Evolutionary conservation across 2,888 invertebrate species (phyloP), one percentile per base, ranked within the genome.

Genomic region (Ochropacha duplaris): DNA sequence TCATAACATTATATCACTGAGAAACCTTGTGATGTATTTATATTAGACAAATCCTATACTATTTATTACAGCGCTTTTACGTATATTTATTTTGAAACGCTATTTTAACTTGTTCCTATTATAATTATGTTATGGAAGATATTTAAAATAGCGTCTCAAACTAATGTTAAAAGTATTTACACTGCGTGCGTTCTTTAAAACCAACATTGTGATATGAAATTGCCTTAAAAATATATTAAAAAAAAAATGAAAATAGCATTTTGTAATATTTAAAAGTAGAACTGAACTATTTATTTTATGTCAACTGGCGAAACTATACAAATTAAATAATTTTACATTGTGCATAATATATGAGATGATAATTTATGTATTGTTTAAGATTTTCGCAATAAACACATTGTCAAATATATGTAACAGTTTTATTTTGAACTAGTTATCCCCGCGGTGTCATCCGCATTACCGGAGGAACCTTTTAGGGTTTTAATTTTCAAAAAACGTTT

Each of bases 181-280:
- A 60, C 54, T 66, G 63, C 65, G 62, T 66, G 63, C 65, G 62
- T 68, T 71, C 69, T 71, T 69, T 66, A 59, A 68, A 73, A 78
- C 71, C 71, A 73, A 78, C 59, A 76, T 76, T 89, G 90, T 90
- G 90, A 90, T 90, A 90, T 83, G 61, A 83, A 80, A 84, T 84
- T 89, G 87, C 88, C 90, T 88, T 88, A 72, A 73, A 28, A 65
- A 64, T 64, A 61, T 67, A 64, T 64, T 59, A 57, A 67, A 64
- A 63, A 58, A 60, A 67, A 64, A 63, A 58, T 59, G 58, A 61
- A 61, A n/a, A 28, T 59, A 44, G 44, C 44, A 44, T 62, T 65
- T 56, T 63, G 57, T 63, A 56, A 57, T 49, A 57, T 54, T 56
- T n/a, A 61, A 50, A 59, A 22, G 36, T 54, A 31, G 0, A 31